phyloP scores from a whole-genome alignment of 2,113 vertebrate genomes.

The Brachypodius melanocephalos region DNA sequence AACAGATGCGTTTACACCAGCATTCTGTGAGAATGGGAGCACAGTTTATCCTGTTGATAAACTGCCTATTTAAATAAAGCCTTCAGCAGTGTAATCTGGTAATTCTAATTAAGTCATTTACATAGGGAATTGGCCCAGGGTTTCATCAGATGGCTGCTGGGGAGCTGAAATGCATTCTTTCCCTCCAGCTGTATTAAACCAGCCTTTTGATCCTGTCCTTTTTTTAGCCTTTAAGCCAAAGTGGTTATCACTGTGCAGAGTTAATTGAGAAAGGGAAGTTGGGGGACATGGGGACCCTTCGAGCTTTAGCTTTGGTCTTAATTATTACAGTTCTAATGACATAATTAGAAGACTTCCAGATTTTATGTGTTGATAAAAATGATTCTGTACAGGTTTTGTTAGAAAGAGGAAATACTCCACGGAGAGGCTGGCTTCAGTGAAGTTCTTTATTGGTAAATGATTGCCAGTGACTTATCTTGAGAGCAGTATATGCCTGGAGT shows the following conservation, averaged over 20 bases:
- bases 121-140: constrained; percentile 67
- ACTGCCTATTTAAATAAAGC: constrained; percentile 70
- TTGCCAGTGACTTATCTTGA: background rate
- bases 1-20: background rate
- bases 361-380: constrained; percentile 1
- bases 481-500: background rate
- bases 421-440: background rate
- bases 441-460: constrained; percentile 30
- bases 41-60: constrained; percentile 46
- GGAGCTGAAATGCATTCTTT: constrained; percentile 71
- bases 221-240: constrained; percentile 61
- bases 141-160: constrained; percentile 71
- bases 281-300: background rate
- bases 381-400: background rate
- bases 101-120: constrained; percentile 78
- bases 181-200: constrained; percentile 70
- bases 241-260: constrained; percentile 70
- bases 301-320: constrained; percentile 15
- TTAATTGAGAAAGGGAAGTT: constrained; percentile 62
- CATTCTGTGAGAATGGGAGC: constrained; percentile 29
- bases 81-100: constrained; percentile 65
- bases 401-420: background rate
- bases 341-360: constrained; percentile 28
- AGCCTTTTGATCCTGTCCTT: constrained; percentile 62
- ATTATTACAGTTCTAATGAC: constrained; percentile 35